phyloP scores from a whole-genome alignment of 2,113 vertebrate species.

The Entomyzon cyanotis region DNA sequence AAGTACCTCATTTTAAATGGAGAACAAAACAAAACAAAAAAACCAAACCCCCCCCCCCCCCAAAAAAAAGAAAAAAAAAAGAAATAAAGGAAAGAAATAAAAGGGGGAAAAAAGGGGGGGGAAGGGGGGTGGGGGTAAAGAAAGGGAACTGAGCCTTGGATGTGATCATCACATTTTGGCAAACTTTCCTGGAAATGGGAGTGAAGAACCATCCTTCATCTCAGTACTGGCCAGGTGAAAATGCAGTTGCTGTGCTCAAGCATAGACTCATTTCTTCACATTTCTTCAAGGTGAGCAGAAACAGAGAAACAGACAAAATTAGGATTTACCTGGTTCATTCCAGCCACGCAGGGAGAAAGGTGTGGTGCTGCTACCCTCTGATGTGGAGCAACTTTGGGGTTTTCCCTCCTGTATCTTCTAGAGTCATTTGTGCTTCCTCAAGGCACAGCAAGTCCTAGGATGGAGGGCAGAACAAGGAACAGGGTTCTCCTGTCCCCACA shows the following conservation, averaged over 20 bases:
- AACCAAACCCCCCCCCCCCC: too few species aligned
- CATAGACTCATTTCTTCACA: neutral
- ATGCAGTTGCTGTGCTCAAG: neutral
- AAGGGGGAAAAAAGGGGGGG: rapidly evolving
- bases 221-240: neutral
- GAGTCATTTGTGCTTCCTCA: neutral
- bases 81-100: neutral
- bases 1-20: neutral
- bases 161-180: neutral
- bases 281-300: neutral
- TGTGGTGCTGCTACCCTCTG: neutral
- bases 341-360: neutral
- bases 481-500: rapidly evolving
- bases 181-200: neutral
- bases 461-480: neutral
- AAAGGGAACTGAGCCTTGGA: neutral
- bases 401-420: neutral
- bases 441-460: rapidly evolving
- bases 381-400: neutral
- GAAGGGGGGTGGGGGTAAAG: too few species aligned
- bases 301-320: neutral
- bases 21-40: neutral
- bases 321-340: neutral
- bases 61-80: too few species aligned
- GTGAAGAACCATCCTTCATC: neutral